phyloP scores from a whole-genome alignment of 2,888 invertebrate species.

The Hypena proboscidalis region DNA sequence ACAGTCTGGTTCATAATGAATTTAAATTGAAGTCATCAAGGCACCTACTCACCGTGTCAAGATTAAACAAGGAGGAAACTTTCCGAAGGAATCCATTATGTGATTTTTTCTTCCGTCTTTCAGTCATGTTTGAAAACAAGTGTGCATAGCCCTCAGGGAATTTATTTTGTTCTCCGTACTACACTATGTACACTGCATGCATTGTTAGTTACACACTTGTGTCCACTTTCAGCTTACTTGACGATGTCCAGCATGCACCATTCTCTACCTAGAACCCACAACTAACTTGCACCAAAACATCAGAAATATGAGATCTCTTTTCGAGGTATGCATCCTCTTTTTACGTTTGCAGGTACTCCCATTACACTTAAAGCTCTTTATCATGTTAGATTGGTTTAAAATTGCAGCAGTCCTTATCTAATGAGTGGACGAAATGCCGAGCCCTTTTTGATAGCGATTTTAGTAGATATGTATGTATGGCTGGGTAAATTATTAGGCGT shows the following conservation, averaged over 20 bases:
- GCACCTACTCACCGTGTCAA: constrained; percentile 90
- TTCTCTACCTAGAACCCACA: constrained; percentile 83
- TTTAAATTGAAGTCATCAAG: constrained; percentile 43
- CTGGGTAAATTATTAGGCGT: constrained; percentile 75
- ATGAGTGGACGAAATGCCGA: constrained; percentile 72
- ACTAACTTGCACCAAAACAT: constrained; percentile 82
- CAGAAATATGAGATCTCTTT: constrained; percentile 63
- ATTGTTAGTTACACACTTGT: constrained; percentile 85
- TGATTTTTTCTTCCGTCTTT: constrained; percentile 84
- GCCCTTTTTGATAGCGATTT: constrained; percentile 81
- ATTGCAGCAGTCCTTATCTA: constrained; percentile 77
- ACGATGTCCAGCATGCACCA: constrained; percentile 80
- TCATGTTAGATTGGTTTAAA: constrained; percentile 74
- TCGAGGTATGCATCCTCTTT: constrained; percentile 60
- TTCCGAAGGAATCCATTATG: constrained; percentile 93
- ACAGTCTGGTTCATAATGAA: constrained; percentile 18
- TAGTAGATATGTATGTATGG: constrained; percentile 71
- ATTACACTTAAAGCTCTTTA: constrained; percentile 68
- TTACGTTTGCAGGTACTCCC: constrained; percentile 61
- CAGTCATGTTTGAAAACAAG: constrained; percentile 80
- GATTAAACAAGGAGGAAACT: constrained; percentile 94
- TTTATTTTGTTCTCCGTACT: constrained; percentile 68
- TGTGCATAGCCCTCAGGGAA: constrained; percentile 76
- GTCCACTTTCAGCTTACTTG: constrained; percentile 78
- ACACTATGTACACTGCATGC: constrained; percentile 85